A percentile compares a stretch with the other conserved stretches of the same genome.
These are phyloP conservation scores for Myotis brandtii DNA, from an alignment of 2,113 vertebrate genomes.

Conservation along the genomic window DNA sequence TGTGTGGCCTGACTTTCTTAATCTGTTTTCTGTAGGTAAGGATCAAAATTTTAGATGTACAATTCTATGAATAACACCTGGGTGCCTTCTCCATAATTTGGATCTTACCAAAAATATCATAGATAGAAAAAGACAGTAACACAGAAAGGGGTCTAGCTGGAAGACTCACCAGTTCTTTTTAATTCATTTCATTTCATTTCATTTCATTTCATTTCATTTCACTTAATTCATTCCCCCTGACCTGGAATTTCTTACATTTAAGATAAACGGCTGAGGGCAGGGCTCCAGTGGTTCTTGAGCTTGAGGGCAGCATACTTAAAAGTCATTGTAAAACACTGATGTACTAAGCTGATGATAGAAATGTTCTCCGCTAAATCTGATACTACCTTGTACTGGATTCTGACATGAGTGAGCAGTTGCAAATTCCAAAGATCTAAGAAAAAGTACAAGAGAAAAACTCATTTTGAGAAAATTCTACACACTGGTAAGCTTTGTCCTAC, in stretches of 20 bases:
- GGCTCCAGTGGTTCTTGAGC: not conserved
- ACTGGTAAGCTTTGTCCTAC: not conserved
- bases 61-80: not conserved
- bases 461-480: slow-evolving; percentile 28
- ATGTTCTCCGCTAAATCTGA: not conserved
- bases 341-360: not conserved
- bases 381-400: not conserved
- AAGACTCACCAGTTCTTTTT: not conserved
- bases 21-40: not conserved
- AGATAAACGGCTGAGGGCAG: not conserved
- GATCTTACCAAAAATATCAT: not conserved
- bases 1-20: not conserved
- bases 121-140: not conserved
- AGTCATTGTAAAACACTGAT: not conserved
- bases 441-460: not conserved
- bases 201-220: not conserved
- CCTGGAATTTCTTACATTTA: not conserved
- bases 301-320: not conserved
- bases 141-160: not conserved
- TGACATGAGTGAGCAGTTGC: not conserved
- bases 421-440: not conserved
- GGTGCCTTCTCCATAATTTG: not conserved
- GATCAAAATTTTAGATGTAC: not conserved
- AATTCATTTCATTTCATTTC: not conserved
- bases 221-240: not conserved